phyloP scores from a whole-genome alignment of 2,888 invertebrate genomes.

The Anagyrus pseudococci region DNA sequence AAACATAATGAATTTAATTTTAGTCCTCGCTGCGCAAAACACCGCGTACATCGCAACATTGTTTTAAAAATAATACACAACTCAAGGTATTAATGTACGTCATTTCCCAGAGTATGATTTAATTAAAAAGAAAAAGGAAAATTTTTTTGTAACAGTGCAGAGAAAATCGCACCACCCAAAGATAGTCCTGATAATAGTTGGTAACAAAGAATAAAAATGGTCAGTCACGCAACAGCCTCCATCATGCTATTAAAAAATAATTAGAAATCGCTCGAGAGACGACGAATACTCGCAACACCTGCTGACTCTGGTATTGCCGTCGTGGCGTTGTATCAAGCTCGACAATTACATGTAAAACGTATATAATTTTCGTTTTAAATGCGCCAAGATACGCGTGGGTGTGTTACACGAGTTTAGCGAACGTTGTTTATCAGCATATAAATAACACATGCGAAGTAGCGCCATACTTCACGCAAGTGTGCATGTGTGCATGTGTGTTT shows the following conservation, averaged over 20 bases:
- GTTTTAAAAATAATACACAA: too few species aligned
- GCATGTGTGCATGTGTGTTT: too few species aligned
- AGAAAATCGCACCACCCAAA: background rate
- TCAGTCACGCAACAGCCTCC: slow-evolving; percentile 23
- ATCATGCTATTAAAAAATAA: slow-evolving; percentile 19
- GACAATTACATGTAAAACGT: slow-evolving; percentile 11
- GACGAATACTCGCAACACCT: slow-evolving; percentile 3
- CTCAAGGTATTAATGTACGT: background rate
- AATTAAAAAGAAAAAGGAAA: background rate
- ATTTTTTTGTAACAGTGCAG: too few species aligned
- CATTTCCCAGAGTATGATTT: background rate
- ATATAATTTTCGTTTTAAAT: slow-evolving; percentile 24
- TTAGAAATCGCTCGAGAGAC: slow-evolving; percentile 16
- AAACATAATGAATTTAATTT: too few species aligned
- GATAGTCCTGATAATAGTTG: background rate
- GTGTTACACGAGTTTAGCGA: background rate
- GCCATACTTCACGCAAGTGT: too few species aligned
- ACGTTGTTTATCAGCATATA: background rate
- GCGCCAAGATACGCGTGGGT: background rate
- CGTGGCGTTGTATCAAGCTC: background rate
- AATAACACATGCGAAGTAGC: background rate
- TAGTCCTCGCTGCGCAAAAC: too few species aligned
- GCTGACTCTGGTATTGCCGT: slow-evolving; percentile 7
- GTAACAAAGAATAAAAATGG: background rate
- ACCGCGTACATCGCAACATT: too few species aligned